Conservation (phyloP, 2,888 invertebrate species). For the Dorcus hopei region DNA sequence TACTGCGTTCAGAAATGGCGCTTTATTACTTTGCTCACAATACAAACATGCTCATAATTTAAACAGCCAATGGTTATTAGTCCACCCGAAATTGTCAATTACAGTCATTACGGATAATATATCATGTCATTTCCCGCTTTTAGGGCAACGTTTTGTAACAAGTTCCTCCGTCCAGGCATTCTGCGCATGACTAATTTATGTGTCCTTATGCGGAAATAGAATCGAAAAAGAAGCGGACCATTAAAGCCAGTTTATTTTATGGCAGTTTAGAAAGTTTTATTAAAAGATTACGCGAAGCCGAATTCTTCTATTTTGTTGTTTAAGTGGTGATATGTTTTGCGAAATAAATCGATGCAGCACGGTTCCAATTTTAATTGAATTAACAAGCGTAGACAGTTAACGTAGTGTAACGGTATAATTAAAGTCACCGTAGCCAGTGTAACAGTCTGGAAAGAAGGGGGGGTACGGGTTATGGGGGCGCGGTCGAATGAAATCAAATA, state of each 20-base stretch:
- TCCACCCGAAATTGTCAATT: not conserved
- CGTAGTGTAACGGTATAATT: conserved; percentile 14
- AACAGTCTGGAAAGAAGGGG: not conserved
- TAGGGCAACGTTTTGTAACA: no score
- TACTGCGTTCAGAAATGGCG: no score
- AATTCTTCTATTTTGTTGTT: not conserved
- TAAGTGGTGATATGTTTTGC: not conserved
- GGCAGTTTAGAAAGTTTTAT: no score
- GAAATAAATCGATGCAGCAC: not conserved
- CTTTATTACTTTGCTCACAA: no score
- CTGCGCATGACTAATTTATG: no score
- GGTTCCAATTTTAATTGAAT: conserved; percentile 11
- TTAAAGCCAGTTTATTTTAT: no score
- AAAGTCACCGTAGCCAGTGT: conserved; percentile 6
- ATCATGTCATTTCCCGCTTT: not conserved
- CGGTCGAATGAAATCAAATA: conserved; percentile 4
- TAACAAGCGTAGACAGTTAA: conserved; percentile 11
- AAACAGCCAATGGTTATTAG: no score
- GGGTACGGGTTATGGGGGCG: not conserved
- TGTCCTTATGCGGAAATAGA: no score
- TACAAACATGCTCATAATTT: no score
- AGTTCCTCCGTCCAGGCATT: no score
- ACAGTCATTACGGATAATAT: not conserved
- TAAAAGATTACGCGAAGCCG: not conserved
- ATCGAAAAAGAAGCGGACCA: no score